Conservation (phyloP, 1,140 invertebrate species). For the Acyrthosiphon pisum region DNA sequence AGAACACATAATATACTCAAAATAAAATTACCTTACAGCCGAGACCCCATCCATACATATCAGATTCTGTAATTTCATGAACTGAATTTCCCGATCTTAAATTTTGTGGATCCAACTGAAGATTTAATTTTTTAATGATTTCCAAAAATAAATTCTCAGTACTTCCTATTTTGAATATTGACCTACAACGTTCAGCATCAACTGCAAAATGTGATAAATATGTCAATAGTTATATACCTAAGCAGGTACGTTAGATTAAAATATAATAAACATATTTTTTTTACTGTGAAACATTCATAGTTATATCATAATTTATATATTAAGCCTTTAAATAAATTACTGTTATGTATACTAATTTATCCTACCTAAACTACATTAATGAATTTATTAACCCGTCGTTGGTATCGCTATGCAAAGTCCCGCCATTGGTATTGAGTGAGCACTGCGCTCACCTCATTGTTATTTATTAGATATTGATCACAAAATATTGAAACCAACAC, state of each 20-base stretch:
- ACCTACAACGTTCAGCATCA: background rate
- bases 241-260: too few relatives aligned
- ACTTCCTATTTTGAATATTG: constrained; percentile 29
- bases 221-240: background rate
- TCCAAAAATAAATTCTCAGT: background rate
- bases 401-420: too few relatives aligned
- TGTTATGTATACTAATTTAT: background rate
- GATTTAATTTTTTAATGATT: background rate
- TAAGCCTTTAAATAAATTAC: background rate
- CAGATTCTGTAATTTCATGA: background rate
- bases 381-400: too few relatives aligned
- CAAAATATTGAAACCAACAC: too few relatives aligned
- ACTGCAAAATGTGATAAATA: background rate
- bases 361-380: background rate
- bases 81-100: background rate
- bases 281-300: background rate
- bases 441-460: too few relatives aligned
- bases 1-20: too few relatives aligned
- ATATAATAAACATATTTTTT: background rate
- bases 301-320: background rate
- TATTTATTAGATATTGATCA: too few relatives aligned
- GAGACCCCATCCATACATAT: constrained; percentile 31
- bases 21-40: constrained; percentile 3
- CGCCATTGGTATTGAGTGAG: too few relatives aligned
- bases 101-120: background rate